Conservation (phyloP, 2,797 vertebrate genomes). For the Siniperca scherzeri region DNA sequence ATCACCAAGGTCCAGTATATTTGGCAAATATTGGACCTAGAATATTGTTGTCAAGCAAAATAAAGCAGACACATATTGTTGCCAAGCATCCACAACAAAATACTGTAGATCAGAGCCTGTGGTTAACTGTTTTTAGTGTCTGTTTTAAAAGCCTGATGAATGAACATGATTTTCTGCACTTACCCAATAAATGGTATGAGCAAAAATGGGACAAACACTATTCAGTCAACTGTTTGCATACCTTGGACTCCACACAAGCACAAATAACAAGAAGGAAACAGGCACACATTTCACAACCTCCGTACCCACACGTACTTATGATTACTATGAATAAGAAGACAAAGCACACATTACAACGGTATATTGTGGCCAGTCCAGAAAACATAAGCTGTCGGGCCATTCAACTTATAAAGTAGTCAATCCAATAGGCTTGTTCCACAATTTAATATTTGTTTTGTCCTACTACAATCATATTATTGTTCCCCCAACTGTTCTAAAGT, state of each 20-base stretch:
- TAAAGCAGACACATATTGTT: background rate
- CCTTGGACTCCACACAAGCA: background rate
- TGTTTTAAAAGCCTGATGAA: conserved; percentile 3
- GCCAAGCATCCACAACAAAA: background rate
- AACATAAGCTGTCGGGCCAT: background rate
- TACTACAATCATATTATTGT: conserved; percentile 2
- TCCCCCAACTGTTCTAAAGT: background rate
- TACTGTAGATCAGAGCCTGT: background rate
- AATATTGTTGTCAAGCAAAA: background rate
- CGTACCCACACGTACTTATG: background rate
- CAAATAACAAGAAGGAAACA: background rate
- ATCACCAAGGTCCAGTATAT: background rate
- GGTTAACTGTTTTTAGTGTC: background rate
- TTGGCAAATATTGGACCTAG: background rate
- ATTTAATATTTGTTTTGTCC: background rate
- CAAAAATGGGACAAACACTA: no score
- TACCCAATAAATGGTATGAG: background rate
- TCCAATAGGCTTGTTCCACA: background rate
- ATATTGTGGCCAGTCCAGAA: background rate
- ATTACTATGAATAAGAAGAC: background rate
- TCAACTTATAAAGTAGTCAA: background rate
- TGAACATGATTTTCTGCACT: background rate
- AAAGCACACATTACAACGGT: background rate
- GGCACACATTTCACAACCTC: background rate
- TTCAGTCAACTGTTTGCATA: background rate